Conservation (phyloP, 2,113 vertebrate species). For the Martes martes region DNA sequence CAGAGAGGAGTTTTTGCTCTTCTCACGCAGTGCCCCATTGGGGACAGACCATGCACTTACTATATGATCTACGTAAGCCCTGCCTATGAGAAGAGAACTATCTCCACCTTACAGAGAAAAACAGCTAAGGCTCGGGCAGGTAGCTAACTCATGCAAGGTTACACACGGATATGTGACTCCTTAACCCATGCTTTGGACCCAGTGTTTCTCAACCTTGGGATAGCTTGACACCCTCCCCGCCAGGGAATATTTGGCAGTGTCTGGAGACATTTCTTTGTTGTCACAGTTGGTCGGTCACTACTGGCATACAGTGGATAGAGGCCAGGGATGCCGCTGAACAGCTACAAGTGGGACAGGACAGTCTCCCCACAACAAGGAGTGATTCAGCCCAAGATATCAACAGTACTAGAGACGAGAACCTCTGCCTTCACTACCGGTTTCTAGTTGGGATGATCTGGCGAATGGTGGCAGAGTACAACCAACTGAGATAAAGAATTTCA, state of each 20-base stretch:
- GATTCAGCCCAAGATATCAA: not conserved
- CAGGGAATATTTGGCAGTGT: not conserved
- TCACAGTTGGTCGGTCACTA: not conserved
- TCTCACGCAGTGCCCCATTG: not conserved
- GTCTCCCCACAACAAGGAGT: not conserved
- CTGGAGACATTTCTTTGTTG: not conserved
- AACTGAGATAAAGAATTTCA: not conserved
- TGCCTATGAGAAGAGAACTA: not conserved
- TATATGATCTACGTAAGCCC: not conserved
- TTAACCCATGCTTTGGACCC: not conserved
- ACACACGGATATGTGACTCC: not conserved
- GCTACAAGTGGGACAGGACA: not conserved
- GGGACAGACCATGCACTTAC: not conserved
- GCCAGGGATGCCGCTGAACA: not conserved
- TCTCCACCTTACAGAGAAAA: conserved; percentile 1
- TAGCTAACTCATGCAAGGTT: not conserved
- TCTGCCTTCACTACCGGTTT: not conserved
- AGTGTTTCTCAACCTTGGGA: not conserved
- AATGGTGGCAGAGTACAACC: not conserved
- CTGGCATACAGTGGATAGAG: not conserved
- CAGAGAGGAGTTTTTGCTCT: not conserved
- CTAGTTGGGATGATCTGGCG: not conserved
- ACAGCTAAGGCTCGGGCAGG: not conserved
- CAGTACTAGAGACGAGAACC: not conserved
- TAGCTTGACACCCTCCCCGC: not conserved